A percentile compares a stretch with the other conserved stretches of the same genome.
Conservation (phyloP, 2,797 vertebrate genomes). For the Acrossocheilus fasciatus region DNA sequence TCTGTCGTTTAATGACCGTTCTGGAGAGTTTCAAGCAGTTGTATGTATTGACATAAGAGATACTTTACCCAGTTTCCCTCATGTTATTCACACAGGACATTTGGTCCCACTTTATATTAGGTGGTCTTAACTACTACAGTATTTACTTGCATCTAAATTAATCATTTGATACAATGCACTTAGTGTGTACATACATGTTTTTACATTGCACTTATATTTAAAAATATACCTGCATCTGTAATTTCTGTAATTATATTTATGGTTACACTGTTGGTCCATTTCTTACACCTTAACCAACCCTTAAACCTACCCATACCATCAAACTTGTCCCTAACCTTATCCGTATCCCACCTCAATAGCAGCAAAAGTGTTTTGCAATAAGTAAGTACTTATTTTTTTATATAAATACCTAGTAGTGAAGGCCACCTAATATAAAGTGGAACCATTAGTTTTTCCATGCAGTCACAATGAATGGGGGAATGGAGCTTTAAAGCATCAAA, state of each 20-base stretch:
- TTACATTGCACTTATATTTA: too few species aligned
- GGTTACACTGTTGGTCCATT: neutral
- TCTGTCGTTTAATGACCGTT: conserved; percentile 22
- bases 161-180: too few species aligned
- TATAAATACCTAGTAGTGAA: neutral
- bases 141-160: neutral
- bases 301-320: neutral
- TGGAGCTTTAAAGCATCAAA: too few species aligned
- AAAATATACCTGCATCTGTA: neutral
- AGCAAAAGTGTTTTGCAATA: neutral
- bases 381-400: neutral
- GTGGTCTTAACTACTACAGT: neutral
- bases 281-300: neutral
- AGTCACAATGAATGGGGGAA: neutral
- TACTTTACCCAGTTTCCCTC: neutral
- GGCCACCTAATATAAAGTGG: neutral
- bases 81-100: neutral
- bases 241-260: neutral
- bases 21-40: neutral
- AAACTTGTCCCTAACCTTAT: neutral
- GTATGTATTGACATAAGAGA: conserved; percentile 6
- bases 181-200: too few species aligned
- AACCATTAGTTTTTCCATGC: neutral
- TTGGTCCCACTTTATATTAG: neutral
- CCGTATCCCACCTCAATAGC: neutral